Conservation (phyloP, 2,113 vertebrate species). For the Pluvianellus socialis region DNA sequence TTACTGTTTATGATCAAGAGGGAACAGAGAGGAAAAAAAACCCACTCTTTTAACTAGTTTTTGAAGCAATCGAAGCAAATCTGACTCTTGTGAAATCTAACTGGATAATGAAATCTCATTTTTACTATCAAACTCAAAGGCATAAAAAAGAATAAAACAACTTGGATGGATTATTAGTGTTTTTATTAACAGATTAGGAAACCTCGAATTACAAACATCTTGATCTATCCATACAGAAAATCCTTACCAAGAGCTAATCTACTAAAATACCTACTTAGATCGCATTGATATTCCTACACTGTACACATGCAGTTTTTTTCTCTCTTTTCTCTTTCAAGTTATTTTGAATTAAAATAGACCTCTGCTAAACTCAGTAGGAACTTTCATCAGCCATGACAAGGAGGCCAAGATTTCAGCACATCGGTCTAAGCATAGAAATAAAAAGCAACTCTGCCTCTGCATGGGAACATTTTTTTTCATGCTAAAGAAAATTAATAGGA, state of each 20-base stretch:
- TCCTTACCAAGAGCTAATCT: not conserved
- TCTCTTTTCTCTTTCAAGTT: not conserved
- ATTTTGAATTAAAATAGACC: not conserved
- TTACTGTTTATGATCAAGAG: not conserved
- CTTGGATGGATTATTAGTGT: not conserved
- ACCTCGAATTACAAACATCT: not conserved
- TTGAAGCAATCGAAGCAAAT: not conserved
- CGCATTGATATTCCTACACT: not conserved
- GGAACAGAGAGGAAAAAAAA: not conserved
- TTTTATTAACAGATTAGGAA: not conserved
- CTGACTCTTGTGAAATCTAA: not conserved
- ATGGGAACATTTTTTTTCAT: not conserved
- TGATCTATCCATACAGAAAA: not conserved
- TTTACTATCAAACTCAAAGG: not conserved
- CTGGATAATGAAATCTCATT: not conserved
- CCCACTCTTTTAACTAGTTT: not conserved
- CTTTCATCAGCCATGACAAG: not conserved
- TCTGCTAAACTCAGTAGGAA: not conserved
- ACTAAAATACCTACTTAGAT: not conserved
- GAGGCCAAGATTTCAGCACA: not conserved
- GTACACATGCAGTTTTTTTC: fast-evolving
- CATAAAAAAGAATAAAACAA: not conserved
- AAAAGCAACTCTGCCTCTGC: not conserved
- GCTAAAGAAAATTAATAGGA: not conserved
- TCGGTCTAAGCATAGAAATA: not conserved